Evolutionary conservation across 2,113 vertebrate genomes (phyloP).

Genomic region (Sterna hirundo): DNA sequence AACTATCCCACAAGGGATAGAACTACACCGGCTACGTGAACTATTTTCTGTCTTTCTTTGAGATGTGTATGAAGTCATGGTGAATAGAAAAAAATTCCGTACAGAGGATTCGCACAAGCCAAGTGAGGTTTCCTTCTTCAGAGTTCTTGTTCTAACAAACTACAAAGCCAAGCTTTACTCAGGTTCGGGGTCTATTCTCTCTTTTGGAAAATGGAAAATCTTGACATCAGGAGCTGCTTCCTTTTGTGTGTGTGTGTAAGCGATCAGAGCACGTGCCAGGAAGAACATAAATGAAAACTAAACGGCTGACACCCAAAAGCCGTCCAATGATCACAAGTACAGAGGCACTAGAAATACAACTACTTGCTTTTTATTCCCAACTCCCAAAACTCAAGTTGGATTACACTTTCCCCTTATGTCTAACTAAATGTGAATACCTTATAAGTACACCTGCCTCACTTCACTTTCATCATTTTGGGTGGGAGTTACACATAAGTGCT

Average conservation of each 20-base stretch:
- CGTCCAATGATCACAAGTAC: background rate
- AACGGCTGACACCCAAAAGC: background rate
- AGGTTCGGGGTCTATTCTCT: background rate
- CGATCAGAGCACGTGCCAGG: background rate
- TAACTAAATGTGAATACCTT: background rate
- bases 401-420: background rate
- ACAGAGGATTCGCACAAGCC: background rate
- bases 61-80: background rate
- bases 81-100: background rate
- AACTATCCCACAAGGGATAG: background rate
- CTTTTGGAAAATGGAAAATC: background rate
- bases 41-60: background rate
- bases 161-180: background rate
- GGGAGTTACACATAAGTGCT: background rate
- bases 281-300: background rate
- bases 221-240: background rate
- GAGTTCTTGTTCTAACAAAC: background rate
- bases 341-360: background rate
- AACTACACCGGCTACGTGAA: background rate
- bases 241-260: background rate
- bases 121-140: background rate
- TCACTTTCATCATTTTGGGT: background rate
- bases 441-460: background rate
- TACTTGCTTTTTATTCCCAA: background rate
- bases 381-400: background rate